Evolutionary conservation across 2,113 vertebrate species (phyloP).

Genomic region (Saiga tatarica): DNA sequence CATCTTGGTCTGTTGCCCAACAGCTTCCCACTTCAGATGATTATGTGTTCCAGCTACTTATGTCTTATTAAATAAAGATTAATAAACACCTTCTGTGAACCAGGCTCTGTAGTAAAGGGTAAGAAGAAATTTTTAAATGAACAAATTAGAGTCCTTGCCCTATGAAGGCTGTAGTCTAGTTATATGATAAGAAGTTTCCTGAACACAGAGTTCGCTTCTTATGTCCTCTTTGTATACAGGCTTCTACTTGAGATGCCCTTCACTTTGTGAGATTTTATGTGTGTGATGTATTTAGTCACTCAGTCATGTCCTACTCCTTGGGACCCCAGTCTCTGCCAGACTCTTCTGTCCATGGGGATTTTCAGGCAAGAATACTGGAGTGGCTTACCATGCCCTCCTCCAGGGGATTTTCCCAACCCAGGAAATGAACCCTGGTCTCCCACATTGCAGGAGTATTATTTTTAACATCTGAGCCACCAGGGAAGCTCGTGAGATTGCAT

Average conservation of each 20-base stretch:
- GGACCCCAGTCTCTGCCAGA: background rate
- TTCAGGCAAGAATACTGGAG: background rate
- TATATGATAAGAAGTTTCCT: background rate
- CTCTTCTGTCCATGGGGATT: background rate
- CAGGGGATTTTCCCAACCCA: background rate
- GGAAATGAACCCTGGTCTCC: background rate
- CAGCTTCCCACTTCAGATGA: background rate
- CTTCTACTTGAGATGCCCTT: background rate
- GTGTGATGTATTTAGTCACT: background rate
- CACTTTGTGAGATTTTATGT: background rate
- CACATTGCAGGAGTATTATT: background rate
- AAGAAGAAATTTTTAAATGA: background rate
- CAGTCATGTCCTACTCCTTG: background rate
- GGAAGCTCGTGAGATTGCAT: background rate
- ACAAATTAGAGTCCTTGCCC: background rate
- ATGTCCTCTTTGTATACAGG: background rate
- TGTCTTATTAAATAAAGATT: slow-evolving; percentile 2
- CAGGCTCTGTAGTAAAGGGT: background rate
- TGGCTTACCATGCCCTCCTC: background rate
- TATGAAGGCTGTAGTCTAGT: background rate
- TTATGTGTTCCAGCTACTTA: background rate
- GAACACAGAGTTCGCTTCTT: background rate
- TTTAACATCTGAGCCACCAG: background rate
- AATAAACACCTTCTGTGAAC: background rate
- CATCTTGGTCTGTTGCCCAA: background rate